Evolutionary conservation across 35 echinoderm and acorn worm species (phyloP).

Genomic region (Apostichopus parvimensis): DNA sequence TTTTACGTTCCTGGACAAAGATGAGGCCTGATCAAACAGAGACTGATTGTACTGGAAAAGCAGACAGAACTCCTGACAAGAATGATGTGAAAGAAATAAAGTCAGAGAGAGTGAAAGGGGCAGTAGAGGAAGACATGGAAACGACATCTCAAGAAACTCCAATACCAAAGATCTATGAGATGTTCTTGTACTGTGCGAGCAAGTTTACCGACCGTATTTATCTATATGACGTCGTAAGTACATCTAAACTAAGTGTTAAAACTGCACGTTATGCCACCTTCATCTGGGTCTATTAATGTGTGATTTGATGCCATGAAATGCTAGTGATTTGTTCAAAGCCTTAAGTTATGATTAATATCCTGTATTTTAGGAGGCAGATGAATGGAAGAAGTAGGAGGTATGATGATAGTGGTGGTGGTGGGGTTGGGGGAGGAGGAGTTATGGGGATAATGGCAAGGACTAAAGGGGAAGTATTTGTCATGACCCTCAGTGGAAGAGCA

Average conservation of each 20-base stretch:
- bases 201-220: conserved; percentile 84
- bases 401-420: no score
- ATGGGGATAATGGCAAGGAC: no score
- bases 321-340: no score
- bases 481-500: no score
- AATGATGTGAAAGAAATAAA: background rate
- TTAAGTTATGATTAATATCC: no score
- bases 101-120: background rate
- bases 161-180: conserved; percentile 26
- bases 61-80: background rate
- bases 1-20: background rate
- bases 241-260: background rate
- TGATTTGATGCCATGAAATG: no score
- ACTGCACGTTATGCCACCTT: no score
- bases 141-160: background rate
- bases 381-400: no score
- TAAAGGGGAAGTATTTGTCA: no score
- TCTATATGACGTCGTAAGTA: conserved; percentile 76
- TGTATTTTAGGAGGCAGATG: no score
- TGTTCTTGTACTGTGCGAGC: conserved; percentile 75
- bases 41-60: background rate
- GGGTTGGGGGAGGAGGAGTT: background rate
- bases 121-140: no score
- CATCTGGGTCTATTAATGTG: no score
- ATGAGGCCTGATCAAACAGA: background rate